phyloP scores from a whole-genome alignment of 2,888 invertebrate genomes.

The Leptogaster cylindrica region DNA sequence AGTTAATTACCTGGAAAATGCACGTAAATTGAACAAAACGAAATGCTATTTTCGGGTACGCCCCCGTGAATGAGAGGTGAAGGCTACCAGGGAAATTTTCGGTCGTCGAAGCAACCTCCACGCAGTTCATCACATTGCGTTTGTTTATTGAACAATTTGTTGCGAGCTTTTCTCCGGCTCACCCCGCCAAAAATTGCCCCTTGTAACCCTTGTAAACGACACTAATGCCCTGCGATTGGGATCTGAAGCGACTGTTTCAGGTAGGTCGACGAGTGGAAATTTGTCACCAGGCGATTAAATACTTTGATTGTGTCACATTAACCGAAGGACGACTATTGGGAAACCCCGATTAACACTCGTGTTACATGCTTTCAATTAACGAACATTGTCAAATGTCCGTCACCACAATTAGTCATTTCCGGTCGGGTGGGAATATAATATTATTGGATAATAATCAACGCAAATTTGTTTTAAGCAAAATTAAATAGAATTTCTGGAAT shows the following conservation, averaged over 20 bases:
- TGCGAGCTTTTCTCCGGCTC: constrained; percentile 2
- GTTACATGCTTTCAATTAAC: constrained; percentile 41
- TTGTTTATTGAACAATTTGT: constrained; percentile 41
- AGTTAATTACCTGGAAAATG: constrained; percentile 30
- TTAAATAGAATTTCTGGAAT: no score
- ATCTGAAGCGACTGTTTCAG: constrained; percentile 13
- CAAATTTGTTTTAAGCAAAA: no score
- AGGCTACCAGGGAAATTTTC: constrained; percentile 8
- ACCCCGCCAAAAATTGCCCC: constrained; percentile 3
- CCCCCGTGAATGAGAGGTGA: background rate
- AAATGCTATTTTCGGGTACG: background rate
- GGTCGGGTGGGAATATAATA: background rate
- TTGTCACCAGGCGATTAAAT: constrained; percentile 39
- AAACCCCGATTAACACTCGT: constrained; percentile 10
- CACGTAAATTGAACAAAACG: constrained; percentile 20
- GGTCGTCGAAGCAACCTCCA: constrained; percentile 3
- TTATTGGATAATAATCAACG: no score
- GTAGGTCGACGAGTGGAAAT: constrained; percentile 5
- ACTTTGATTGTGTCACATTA: constrained; percentile 30
- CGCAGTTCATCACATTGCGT: no score
- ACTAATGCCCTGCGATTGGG: constrained; percentile 19
- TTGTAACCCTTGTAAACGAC: constrained; percentile 4
- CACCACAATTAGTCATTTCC: background rate
- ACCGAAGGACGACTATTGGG: constrained; percentile 33
- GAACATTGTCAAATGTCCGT: constrained; percentile 14